These are phyloP conservation scores for Vanessa cardui DNA, from an alignment of 2,888 invertebrate species.

Conservation along the genomic window DNA sequence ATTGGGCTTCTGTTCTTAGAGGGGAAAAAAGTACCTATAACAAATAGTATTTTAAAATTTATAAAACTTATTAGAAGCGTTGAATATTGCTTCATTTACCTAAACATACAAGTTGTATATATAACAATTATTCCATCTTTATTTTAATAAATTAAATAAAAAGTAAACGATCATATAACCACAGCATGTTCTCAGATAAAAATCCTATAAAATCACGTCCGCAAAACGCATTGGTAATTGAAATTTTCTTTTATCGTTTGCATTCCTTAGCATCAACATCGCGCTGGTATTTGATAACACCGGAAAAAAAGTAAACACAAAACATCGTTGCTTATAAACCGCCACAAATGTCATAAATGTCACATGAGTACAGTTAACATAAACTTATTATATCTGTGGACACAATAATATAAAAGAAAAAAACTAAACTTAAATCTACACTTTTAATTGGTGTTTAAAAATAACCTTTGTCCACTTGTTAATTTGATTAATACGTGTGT, in stretches of 20 bases:
- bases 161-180: slow-evolving; percentile 47
- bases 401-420: too few relatives aligned
- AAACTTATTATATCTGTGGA: too few relatives aligned
- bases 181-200: slow-evolving; percentile 57
- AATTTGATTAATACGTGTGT: not conserved
- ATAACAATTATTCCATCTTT: not conserved
- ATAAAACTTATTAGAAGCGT: too few relatives aligned
- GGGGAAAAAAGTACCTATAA: too few relatives aligned
- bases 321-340: slow-evolving; percentile 58
- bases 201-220: slow-evolving; percentile 73
- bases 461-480: not conserved
- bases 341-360: not conserved
- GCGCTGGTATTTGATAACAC: slow-evolving; percentile 72
- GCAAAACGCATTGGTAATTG: slow-evolving; percentile 41
- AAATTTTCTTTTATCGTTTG: slow-evolving; percentile 61
- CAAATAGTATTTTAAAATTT: too few relatives aligned
- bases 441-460: not conserved
- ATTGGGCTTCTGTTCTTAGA: too few relatives aligned
- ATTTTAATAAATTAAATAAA: slow-evolving; percentile 43
- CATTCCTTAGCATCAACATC: slow-evolving; percentile 60
- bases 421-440: too few relatives aligned
- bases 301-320: slow-evolving; percentile 17
- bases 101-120: too few relatives aligned
- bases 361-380: not conserved
- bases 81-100: too few relatives aligned